These are phyloP conservation scores for Sardinella longiceps DNA, from an alignment of 2,797 vertebrate genomes.

Conservation along the genomic window DNA sequence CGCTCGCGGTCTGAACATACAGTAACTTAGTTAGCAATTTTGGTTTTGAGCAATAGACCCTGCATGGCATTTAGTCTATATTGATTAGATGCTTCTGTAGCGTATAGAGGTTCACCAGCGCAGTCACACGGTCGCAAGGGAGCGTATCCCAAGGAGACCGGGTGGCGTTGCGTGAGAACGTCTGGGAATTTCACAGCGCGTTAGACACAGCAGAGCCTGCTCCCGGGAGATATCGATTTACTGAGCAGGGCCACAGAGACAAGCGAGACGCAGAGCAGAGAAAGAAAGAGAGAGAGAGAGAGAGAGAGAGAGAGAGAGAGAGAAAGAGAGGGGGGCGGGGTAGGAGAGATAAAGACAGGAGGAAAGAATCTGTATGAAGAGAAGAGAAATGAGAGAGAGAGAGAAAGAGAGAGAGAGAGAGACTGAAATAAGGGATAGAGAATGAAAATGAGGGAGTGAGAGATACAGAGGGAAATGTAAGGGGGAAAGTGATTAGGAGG, in stretches of 20 bases:
- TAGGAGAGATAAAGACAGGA: slow-evolving; percentile 50
- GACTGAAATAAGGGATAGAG: slow-evolving; percentile 52
- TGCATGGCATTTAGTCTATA: no score
- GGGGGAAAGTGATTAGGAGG: neutral
- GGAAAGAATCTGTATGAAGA: slow-evolving; percentile 40
- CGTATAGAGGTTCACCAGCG: no score
- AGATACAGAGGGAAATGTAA: neutral
- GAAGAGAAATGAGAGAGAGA: no score
- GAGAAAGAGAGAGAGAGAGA: slow-evolving; percentile 33
- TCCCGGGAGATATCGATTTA: slow-evolving; percentile 74
- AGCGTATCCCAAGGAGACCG: slow-evolving; percentile 48
- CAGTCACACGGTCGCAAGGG: no score
- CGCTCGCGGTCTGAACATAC: no score
- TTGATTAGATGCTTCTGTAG: no score
- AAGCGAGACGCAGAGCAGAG: slow-evolving; percentile 13
- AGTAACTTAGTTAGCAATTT: no score
- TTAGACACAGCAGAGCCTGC: slow-evolving; percentile 69
- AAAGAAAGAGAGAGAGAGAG: slow-evolving; percentile 36
- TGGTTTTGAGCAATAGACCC: no score
- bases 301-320: slow-evolving; percentile 50
- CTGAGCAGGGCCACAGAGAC: slow-evolving; percentile 56
- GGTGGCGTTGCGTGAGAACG: neutral
- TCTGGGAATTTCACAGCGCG: slow-evolving; percentile 69
- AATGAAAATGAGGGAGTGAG: slow-evolving; percentile 54
- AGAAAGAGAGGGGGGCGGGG: no score